Evolutionary conservation across 2,888 invertebrate genomes (phyloP).

Genomic region (Xestia ashworthii): DNA sequence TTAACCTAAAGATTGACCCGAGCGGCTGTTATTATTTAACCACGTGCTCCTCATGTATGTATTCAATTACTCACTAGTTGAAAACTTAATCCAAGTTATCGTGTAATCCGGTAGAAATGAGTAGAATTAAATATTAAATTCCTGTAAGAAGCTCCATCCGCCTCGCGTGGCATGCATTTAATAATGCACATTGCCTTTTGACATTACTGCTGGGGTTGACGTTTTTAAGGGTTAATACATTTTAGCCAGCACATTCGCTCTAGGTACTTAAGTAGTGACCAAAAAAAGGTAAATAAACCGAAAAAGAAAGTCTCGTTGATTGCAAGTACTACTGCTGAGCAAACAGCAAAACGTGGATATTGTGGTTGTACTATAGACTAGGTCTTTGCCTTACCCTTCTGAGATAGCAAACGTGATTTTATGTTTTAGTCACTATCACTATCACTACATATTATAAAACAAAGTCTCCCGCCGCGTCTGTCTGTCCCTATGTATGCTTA

Average conservation of each 20-base stretch:
- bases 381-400: background rate
- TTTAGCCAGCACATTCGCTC: background rate
- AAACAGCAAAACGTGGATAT: background rate
- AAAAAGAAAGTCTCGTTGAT: background rate
- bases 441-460: too few species aligned
- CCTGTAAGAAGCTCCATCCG: slow-evolving; percentile 26
- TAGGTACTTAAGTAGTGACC: background rate
- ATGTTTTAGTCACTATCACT: background rate
- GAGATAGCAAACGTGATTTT: background rate
- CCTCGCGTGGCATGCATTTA: slow-evolving; percentile 22
- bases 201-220: slow-evolving; percentile 16
- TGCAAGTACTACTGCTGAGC: background rate
- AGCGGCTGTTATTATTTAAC: too few species aligned
- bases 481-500: too few species aligned
- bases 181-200: slow-evolving; percentile 26
- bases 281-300: background rate
- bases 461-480: too few species aligned
- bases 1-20: too few species aligned
- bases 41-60: background rate
- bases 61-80: background rate
- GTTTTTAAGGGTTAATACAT: slow-evolving; percentile 4
- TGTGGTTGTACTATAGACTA: background rate
- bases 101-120: slow-evolving; percentile 7
- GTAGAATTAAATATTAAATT: slow-evolving; percentile 41
- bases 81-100: slow-evolving; percentile 14